A percentile compares a stretch with the other conserved stretches of the same genome.
phyloP scores from a whole-genome alignment of 2,888 invertebrate species.

The Eilema depressum region DNA sequence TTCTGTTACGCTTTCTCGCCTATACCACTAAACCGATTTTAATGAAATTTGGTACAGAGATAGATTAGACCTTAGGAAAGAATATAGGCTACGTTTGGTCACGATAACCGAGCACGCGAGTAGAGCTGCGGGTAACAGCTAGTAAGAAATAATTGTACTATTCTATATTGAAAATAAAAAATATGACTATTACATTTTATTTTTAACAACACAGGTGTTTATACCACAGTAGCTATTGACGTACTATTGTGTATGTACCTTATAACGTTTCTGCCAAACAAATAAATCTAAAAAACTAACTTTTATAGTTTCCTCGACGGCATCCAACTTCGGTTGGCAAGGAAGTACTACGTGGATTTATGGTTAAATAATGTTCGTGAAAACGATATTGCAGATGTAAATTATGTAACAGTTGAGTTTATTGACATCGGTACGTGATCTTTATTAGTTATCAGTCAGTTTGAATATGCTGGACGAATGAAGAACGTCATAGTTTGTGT shows the following conservation, averaged over 20 bases:
- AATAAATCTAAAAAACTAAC: slow-evolving; percentile 6
- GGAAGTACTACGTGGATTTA: slow-evolving; percentile 7
- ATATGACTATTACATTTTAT: too few relatives aligned
- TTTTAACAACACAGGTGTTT: background rate
- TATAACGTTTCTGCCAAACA: background rate
- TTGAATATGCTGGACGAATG: background rate
- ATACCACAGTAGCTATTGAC: background rate
- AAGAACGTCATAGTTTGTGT: background rate
- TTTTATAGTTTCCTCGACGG: slow-evolving; percentile 7
- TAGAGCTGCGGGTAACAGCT: too few relatives aligned
- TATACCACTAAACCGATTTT: too few relatives aligned
- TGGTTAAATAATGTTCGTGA: slow-evolving; percentile 7
- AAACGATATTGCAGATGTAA: slow-evolving; percentile 8
- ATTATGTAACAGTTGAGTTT: slow-evolving; percentile 1
- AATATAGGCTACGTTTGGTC: too few relatives aligned
- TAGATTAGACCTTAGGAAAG: too few relatives aligned
- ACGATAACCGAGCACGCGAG: too few relatives aligned
- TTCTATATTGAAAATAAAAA: too few relatives aligned
- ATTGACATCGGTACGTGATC: background rate
- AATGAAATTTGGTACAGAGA: too few relatives aligned
- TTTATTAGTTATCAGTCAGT: background rate
- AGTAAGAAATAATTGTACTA: too few relatives aligned
- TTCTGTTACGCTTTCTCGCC: too few relatives aligned
- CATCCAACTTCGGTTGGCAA: slow-evolving; percentile 9
- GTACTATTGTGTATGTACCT: background rate